Evolutionary conservation across 1,140 invertebrate species (phyloP).

Genomic region (Drosophila sechellia): DNA sequence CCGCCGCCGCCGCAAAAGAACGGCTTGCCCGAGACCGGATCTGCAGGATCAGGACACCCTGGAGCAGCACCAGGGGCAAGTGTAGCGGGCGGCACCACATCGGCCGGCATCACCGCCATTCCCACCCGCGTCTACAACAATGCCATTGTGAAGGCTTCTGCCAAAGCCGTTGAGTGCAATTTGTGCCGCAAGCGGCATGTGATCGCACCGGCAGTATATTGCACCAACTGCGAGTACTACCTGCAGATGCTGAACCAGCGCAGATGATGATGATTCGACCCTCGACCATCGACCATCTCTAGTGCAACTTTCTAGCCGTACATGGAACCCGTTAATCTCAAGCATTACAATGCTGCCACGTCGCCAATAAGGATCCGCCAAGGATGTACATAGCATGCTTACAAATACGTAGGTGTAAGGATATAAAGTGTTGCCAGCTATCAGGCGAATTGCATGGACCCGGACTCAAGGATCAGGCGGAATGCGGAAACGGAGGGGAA

Average conservation of each 20-base stretch:
- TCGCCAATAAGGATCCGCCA: conserved; percentile 38
- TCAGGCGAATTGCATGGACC: background rate
- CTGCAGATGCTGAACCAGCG: conserved; percentile 88
- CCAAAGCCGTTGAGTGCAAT: conserved; percentile 88
- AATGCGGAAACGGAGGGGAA: conserved; percentile 14
- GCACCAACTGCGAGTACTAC: conserved; percentile 95
- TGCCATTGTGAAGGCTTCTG: conserved; percentile 85
- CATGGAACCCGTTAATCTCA: conserved; percentile 75
- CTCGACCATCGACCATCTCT: background rate
- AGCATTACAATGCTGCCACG: conserved; percentile 71
- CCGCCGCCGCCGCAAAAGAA: conserved; percentile 59
- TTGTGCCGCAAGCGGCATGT: conserved; percentile 93
- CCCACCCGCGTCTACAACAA: conserved; percentile 80
- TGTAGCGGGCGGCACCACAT: background rate
- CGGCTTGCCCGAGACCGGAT: conserved; percentile 46
- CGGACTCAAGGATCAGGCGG: conserved; percentile 17
- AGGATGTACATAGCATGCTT: conserved; percentile 52
- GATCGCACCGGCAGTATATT: conserved; percentile 90
- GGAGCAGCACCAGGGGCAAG: conserved; percentile 3
- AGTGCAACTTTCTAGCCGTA: conserved; percentile 49
- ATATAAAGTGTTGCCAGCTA: background rate
- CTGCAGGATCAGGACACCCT: background rate
- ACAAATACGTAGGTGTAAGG: conserved; percentile 5
- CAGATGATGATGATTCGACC: conserved; percentile 55
- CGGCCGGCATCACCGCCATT: conserved; percentile 74